Conservation (phyloP, 92 coral and sea anemone genomes). For the Epizoanthus stellaris region DNA sequence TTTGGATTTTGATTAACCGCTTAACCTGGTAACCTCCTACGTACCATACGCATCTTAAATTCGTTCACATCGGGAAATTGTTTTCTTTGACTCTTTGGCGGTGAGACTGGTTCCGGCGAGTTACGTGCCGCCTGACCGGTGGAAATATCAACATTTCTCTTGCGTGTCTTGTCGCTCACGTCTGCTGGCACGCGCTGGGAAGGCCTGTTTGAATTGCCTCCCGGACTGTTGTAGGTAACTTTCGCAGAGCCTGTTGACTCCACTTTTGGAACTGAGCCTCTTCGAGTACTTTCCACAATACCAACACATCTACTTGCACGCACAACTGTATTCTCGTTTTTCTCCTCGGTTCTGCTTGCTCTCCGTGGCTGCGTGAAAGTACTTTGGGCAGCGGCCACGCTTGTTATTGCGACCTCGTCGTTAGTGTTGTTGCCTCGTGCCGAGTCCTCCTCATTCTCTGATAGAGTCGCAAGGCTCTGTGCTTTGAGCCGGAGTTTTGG, state of each 20-base stretch:
- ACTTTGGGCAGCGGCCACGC: slow-evolving; percentile 34
- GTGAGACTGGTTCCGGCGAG: slow-evolving; percentile 5
- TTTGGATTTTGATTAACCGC: too few species aligned
- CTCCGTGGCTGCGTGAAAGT: neutral
- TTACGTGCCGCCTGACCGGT: neutral
- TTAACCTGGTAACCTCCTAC: neutral
- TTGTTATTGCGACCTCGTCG: slow-evolving; percentile 23
- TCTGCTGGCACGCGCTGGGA: neutral
- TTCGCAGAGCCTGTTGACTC: neutral
- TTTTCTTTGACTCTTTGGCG: slow-evolving; percentile 12
- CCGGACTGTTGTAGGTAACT: neutral
- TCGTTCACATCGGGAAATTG: slow-evolving; percentile 10
- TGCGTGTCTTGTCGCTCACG: slow-evolving; percentile 5
- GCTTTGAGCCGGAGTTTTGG: slow-evolving; percentile 67
- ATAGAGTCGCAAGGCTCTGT: slow-evolving; percentile 18
- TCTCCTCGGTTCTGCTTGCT: slow-evolving; percentile 14
- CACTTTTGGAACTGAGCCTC: neutral
- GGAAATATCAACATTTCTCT: slow-evolving; percentile 1
- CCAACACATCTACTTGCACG: slow-evolving; percentile 1
- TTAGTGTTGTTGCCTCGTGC: neutral
- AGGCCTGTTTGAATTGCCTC: neutral
- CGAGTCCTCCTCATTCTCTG: neutral
- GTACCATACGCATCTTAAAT: slow-evolving; percentile 27
- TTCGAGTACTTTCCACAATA: neutral
- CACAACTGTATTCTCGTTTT: slow-evolving; percentile 11